Conservation (phyloP, 2,888 invertebrate genomes). For the Sarcophaga caerulescens region DNA sequence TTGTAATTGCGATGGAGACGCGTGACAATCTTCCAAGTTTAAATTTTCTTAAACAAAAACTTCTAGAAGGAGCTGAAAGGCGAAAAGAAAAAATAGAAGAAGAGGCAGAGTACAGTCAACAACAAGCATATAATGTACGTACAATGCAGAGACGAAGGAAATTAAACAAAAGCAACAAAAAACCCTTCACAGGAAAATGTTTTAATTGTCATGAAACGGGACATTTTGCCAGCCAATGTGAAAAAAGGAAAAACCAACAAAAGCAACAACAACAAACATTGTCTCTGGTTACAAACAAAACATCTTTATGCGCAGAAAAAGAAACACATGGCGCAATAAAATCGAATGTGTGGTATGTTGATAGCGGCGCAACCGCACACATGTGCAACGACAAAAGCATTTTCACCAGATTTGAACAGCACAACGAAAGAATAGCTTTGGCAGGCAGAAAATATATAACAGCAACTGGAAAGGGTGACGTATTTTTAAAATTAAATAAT, state of each 20-base stretch:
- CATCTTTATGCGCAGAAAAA: slow-evolving; percentile 29
- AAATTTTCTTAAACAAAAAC: slow-evolving; percentile 22
- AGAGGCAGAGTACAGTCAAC: neutral
- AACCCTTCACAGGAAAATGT: slow-evolving; percentile 51
- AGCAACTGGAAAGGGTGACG: slow-evolving; percentile 66
- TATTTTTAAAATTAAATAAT: slow-evolving; percentile 55
- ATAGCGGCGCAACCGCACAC: slow-evolving; percentile 56
- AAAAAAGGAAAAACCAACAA: slow-evolving; percentile 32
- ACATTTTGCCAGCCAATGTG: slow-evolving; percentile 41
- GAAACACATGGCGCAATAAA: slow-evolving; percentile 22
- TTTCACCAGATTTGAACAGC: slow-evolving; percentile 48
- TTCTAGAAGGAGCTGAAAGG: slow-evolving; percentile 21
- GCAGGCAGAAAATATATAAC: slow-evolving; percentile 61
- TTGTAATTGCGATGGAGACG: slow-evolving; percentile 21
- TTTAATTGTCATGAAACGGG: slow-evolving; percentile 41
- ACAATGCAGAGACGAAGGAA: slow-evolving; percentile 9
- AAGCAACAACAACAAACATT: slow-evolving; percentile 55
- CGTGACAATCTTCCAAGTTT: neutral
- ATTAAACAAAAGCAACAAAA: slow-evolving; percentile 21
- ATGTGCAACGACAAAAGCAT: slow-evolving; percentile 59
- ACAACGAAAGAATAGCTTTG: slow-evolving; percentile 60
- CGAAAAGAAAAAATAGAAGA: slow-evolving; percentile 44
- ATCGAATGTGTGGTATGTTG: slow-evolving; percentile 58
- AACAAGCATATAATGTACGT: slow-evolving; percentile 38
- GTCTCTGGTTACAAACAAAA: slow-evolving; percentile 43